Conservation (phyloP, 2,888 invertebrate species). For the Lepas anatifera region DNA sequence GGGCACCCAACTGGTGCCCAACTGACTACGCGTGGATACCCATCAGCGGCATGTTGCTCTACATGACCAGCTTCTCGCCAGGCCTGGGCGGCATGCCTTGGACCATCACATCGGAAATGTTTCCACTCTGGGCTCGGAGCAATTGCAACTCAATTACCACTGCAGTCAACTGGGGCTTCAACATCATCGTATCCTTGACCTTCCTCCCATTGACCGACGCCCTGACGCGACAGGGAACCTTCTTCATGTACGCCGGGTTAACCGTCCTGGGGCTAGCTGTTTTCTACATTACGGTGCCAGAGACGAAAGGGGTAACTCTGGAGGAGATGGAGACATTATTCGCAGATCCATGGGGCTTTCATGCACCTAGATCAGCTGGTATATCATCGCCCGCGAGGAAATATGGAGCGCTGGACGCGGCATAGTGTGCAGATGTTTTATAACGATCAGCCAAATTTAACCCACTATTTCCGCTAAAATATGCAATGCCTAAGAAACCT, state of each 20-base stretch:
- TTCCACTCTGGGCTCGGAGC: constrained; percentile 42
- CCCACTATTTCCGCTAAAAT: too few species aligned
- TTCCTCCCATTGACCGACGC: constrained; percentile 34
- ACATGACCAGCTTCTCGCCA: constrained; percentile 40
- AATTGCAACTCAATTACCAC: constrained; percentile 38
- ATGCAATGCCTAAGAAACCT: too few species aligned
- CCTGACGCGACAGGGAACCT: constrained; percentile 39
- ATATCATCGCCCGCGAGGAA: too few species aligned
- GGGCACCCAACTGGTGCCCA: constrained; percentile 20
- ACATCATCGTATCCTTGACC: too few species aligned
- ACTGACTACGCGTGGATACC: constrained; percentile 33
- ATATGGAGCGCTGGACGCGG: too few species aligned
- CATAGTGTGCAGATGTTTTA: too few species aligned
- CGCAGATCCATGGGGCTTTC: neutral
- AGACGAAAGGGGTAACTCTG: constrained; percentile 40
- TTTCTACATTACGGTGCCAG: constrained; percentile 26
- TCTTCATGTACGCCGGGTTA: constrained; percentile 41
- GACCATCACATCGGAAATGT: constrained; percentile 44
- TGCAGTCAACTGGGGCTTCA: constrained; percentile 34
- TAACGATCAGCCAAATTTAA: too few species aligned
- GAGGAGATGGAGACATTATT: constrained; percentile 36
- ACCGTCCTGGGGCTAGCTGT: constrained; percentile 37
- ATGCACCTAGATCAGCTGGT: too few species aligned
- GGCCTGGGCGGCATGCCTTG: constrained; percentile 44
- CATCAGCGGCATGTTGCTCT: constrained; percentile 35